Evolutionary conservation across 53 echinoderm and acorn worm species (phyloP).

Genomic region (Temnopleurus reevesii): DNA sequence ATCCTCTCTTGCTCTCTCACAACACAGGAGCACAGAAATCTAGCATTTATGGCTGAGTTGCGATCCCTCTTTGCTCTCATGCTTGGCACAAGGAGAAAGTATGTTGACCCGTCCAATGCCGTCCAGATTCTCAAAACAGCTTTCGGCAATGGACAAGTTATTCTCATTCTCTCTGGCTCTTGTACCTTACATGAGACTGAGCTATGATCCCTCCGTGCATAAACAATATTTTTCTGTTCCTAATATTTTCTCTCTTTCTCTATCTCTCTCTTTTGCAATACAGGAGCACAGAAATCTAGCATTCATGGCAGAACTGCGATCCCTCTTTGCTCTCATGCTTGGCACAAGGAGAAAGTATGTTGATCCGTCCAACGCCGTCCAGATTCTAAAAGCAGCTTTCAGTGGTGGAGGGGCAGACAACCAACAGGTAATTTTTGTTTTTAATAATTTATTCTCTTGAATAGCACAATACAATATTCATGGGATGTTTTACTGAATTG

Average conservation of each 20-base stretch:
- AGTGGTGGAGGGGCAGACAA: constrained; percentile 79
- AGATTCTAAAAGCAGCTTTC: constrained; percentile 95
- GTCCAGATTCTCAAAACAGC: constrained; percentile 92
- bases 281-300: constrained; percentile 89
- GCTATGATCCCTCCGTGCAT: no score
- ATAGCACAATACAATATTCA: no score
- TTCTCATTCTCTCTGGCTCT: no score
- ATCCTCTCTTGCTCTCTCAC: background rate
- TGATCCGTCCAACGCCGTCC: constrained; percentile 92
- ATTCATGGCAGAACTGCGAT: constrained; percentile 94
- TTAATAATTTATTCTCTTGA: no score
- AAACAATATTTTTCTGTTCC: background rate
- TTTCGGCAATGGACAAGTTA: constrained; percentile 73
- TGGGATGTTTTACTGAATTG: no score
- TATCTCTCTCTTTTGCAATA: background rate
- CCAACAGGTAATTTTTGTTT: constrained; percentile 93
- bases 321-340: constrained; percentile 94
- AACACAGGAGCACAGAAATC: constrained; percentile 80
- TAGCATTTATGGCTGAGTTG: constrained; percentile 89
- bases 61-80: constrained; percentile 93
- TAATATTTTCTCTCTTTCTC: background rate
- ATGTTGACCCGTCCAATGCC: constrained; percentile 90
- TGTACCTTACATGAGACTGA: no score
- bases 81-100: constrained; percentile 90
- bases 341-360: constrained; percentile 97